Base-by-base conservation (phyloP, 1,140 invertebrate genomes). In the Calycopis cecrops region DNA sequence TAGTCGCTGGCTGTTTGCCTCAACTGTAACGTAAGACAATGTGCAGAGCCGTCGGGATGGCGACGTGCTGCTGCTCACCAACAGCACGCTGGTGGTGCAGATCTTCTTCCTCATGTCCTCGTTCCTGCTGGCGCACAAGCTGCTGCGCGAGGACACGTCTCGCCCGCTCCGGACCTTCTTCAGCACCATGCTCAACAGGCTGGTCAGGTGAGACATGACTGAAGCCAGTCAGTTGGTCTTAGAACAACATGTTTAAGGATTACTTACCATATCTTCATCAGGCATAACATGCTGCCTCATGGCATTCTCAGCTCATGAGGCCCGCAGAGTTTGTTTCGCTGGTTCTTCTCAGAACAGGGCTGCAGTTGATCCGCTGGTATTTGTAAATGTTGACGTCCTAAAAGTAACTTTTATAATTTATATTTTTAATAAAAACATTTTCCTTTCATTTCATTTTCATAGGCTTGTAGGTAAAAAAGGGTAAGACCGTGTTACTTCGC, bases 81-180 rank as follows among this genome's bases (percentile, higher is more conserved):
- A 86, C 71, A 79, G 80, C 62, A 83, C 80, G 34, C 69, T 86
- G 52, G 71, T 84, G 66, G 83, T 86, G 59, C 83, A 86, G 63
- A 71, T 81, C 50, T 86, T 84, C 73, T 86, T 86, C 67, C 50
- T 83, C 12, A 82, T 86, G 80, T 73, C 80, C 4, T 76, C 73
- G 21, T 86, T 84, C 63, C 69, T 86, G 33, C 71, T 84, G 42
- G 79, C 80, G 0, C 75, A 81, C 62, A 86, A 86, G 57, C 61
- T 86, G 57, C 67, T 86, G 50, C 67, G 63, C 50, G 64, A 76
- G 52, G 55, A 56, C 1, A 28, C 62, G 9, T 35, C 55, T 21
- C 62, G 70, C 0, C 14, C 59, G 1, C 9, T 75, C 6, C 21
- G 49, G 21, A 79, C 75, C 0, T 80, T 83, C 67, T 50, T 67